Conservation (phyloP, 2,113 vertebrate genomes). For the Mobula hypostoma region DNA sequence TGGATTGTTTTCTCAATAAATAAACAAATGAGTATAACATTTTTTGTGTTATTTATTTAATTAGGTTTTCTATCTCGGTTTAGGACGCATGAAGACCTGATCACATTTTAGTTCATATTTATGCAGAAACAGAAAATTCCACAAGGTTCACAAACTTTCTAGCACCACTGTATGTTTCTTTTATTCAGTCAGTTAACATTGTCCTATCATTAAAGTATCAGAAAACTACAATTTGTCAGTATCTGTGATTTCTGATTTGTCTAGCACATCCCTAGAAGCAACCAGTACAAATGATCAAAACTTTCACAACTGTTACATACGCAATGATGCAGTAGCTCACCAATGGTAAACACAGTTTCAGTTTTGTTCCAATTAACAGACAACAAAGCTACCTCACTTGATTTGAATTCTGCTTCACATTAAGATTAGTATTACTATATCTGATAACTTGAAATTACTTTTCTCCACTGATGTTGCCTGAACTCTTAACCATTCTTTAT, state of each 20-base stretch:
- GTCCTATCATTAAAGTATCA: neutral
- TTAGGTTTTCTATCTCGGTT: too few relatives aligned
- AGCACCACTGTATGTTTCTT: neutral
- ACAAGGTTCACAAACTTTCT: too few relatives aligned
- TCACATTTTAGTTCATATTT: too few relatives aligned
- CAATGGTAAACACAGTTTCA: neutral
- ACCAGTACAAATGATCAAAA: neutral
- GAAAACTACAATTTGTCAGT: neutral
- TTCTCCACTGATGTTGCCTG: too few relatives aligned
- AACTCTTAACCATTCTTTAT: too few relatives aligned
- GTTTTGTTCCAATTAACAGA: neutral
- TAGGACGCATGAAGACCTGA: too few relatives aligned
- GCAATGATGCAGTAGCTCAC: neutral
- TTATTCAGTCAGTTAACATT: slow-evolving; percentile 10
- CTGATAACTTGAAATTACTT: too few relatives aligned
- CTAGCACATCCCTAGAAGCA: neutral
- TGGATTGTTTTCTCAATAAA: too few relatives aligned
- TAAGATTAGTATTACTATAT: neutral
- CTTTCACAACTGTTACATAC: neutral
- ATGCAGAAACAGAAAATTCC: too few relatives aligned
- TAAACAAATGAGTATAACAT: too few relatives aligned
- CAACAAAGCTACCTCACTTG: neutral
- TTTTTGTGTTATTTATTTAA: too few relatives aligned
- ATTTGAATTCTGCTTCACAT: neutral
- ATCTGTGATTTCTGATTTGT: neutral